A percentile compares a stretch with the other conserved stretches of the same genome.
phyloP scores from a whole-genome alignment of 1,140 invertebrate species.

The Sitobion miscanthi region DNA sequence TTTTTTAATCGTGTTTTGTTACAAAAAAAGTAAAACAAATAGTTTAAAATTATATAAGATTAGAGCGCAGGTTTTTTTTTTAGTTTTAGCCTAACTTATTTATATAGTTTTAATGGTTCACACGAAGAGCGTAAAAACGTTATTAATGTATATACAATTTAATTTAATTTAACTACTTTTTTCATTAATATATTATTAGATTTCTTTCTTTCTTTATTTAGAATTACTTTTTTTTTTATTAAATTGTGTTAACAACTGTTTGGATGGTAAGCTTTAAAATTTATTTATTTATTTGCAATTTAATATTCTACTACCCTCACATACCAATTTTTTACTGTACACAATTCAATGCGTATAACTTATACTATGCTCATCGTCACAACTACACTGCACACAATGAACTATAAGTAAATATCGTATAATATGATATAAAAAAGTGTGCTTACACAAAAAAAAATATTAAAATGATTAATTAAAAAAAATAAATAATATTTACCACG shows the following conservation, averaged over 20 bases:
- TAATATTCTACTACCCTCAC: background rate
- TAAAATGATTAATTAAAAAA: background rate
- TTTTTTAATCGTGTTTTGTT: background rate
- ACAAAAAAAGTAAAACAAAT: background rate
- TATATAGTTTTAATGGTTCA: background rate
- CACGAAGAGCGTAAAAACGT: background rate
- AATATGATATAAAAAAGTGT: background rate
- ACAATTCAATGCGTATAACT: background rate
- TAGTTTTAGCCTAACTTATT: background rate
- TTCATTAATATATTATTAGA: background rate
- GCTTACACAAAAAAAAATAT: background rate
- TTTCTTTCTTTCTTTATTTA: slow-evolving; percentile 17
- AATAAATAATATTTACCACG: background rate
- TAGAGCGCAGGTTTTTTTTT: background rate
- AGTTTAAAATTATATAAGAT: background rate
- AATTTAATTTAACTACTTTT: slow-evolving; percentile 14
- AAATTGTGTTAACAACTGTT: background rate
- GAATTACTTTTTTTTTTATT: background rate
- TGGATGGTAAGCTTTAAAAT: background rate
- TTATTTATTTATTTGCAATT: background rate
- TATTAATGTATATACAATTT: background rate
- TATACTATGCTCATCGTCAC: background rate
- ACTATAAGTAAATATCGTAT: background rate
- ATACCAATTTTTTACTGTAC: background rate
- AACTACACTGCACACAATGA: background rate